A percentile compares a stretch with the other conserved stretches of the same genome.
Evolutionary conservation across 2,888 invertebrate species (phyloP).

Genomic region (Listrodromus nycthemerus): DNA sequence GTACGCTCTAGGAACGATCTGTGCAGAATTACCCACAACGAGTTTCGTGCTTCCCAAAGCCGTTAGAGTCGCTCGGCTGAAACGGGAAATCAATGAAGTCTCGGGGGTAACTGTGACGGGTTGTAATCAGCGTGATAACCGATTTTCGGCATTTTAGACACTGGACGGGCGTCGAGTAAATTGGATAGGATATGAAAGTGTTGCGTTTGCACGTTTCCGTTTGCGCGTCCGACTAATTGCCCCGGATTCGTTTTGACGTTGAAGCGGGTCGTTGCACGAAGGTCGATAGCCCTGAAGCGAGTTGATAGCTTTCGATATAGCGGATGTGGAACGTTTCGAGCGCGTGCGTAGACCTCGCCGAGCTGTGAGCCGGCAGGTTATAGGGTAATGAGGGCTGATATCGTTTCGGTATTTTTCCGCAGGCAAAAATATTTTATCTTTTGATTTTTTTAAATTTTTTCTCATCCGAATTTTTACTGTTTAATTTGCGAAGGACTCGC

Average conservation of each 20-base stretch:
- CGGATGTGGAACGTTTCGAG: not conserved
- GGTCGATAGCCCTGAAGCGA: not conserved
- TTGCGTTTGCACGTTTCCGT: conserved; percentile 10
- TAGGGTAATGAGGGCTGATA: not conserved
- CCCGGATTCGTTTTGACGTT: conserved; percentile 38
- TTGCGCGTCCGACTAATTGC: conserved; percentile 31
- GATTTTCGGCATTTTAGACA: conserved; percentile 43
- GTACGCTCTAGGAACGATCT: conserved; percentile 9
- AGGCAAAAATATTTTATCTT: not conserved
- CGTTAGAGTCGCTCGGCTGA: not conserved
- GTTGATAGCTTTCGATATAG: not conserved
- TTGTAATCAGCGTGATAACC: conserved; percentile 44
- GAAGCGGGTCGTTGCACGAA: conserved; percentile 20
- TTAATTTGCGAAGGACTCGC: no score
- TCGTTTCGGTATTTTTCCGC: not conserved
- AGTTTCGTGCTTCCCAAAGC: not conserved
- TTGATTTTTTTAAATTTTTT: no score
- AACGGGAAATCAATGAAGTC: conserved; percentile 29
- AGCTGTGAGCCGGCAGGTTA: not conserved
- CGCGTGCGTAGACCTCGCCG: not conserved
- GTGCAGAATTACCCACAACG: not conserved
- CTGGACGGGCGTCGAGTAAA: conserved; percentile 1
- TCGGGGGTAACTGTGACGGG: not conserved
- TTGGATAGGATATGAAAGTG: not conserved
- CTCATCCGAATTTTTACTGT: no score